Conservation (phyloP, 2,888 invertebrate species). For the Cepaea hortensis region DNA sequence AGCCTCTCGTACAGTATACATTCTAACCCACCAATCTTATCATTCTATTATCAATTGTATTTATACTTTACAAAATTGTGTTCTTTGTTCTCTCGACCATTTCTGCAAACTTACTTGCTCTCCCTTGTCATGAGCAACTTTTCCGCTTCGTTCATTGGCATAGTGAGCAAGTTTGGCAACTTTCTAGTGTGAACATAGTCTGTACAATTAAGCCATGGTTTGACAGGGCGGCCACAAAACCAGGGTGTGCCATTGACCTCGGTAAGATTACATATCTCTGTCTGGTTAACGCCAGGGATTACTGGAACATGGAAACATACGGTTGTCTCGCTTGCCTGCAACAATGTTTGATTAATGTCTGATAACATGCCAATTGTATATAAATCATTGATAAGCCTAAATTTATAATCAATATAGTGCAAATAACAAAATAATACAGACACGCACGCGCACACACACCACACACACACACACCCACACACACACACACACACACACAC, state of each 20-base stretch:
- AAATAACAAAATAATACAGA: no score
- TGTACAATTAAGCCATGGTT: conserved; percentile 9
- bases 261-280: conserved; percentile 20
- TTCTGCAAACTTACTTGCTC: neutral
- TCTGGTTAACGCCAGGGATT: conserved; percentile 2
- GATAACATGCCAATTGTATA: no score
- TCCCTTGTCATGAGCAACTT: neutral
- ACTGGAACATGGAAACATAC: conserved; percentile 9
- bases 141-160: conserved; percentile 7
- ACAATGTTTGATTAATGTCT: neutral
- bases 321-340: conserved; percentile 18
- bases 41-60: no score
- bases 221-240: conserved; percentile 32
- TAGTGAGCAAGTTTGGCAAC: neutral
- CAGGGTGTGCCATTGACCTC: conserved; percentile 21
- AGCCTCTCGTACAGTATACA: no score
- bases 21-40: no score
- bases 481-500: no score
- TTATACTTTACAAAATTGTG: no score
- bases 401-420: no score
- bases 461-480: no score
- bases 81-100: no score
- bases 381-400: no score
- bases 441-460: no score
- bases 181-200: conserved; percentile 5